Evolutionary conservation across 2,888 invertebrate species (phyloP).

Genomic region (Artemia sp.): DNA sequence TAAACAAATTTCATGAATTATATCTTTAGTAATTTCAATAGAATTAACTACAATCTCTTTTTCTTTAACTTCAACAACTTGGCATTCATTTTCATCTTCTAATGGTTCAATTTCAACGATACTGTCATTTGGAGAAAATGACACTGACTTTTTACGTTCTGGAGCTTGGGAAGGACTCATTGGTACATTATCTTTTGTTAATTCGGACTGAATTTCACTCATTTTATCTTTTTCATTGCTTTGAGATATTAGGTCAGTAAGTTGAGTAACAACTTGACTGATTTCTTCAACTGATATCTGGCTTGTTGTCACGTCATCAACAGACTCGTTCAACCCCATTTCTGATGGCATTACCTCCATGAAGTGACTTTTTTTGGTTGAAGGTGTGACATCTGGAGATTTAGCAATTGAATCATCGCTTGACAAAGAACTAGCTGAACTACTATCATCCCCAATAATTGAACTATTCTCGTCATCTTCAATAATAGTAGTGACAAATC

Average conservation of each 20-base stretch:
- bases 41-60: conserved; percentile 43
- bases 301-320: conserved; percentile 2
- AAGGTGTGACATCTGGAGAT: conserved; percentile 1
- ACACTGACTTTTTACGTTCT: conserved; percentile 3
- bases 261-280: conserved; percentile 4
- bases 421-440: neutral
- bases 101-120: conserved; percentile 14
- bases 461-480: neutral
- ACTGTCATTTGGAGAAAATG: neutral
- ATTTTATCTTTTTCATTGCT: neutral
- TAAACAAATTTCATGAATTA: conserved; percentile 16
- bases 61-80: conserved; percentile 16
- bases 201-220: neutral
- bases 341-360: neutral
- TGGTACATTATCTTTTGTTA: neutral
- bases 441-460: neutral
- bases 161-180: neutral
- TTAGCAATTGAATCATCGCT: neutral
- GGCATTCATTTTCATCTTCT: conserved; percentile 10
- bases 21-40: conserved; percentile 45
- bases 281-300: neutral
- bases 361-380: conserved; percentile 3
- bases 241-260: conserved; percentile 9
- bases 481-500: conserved; percentile 8
- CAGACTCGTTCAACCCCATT: neutral